Evolutionary conservation across 2,113 vertebrate species (phyloP).

Genomic region (Nycticryphes semicollaris): DNA sequence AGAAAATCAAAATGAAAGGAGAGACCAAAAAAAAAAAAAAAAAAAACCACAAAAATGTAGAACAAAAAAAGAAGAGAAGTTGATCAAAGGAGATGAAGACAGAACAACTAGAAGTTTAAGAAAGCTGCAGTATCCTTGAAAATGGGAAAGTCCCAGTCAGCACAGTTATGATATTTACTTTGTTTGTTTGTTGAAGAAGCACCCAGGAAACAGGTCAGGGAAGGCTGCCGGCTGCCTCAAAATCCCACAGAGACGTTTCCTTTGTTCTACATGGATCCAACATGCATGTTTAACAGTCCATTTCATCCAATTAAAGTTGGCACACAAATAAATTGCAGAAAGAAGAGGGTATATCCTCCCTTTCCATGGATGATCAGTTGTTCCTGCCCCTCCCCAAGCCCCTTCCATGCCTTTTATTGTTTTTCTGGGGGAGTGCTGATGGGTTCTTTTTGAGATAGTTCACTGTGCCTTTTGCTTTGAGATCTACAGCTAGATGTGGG

Average conservation of each 20-base stretch:
- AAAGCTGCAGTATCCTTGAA: neutral
- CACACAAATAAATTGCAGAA: neutral
- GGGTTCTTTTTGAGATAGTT: neutral
- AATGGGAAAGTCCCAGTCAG: neutral
- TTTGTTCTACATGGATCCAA: neutral
- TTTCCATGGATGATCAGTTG: neutral
- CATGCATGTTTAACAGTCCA: neutral
- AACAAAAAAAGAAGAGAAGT: neutral
- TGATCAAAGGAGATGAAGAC: slow-evolving; percentile 2
- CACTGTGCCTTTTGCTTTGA: neutral
- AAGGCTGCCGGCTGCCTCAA: neutral
- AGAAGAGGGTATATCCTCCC: neutral
- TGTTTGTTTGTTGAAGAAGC: neutral
- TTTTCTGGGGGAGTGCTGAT: neutral
- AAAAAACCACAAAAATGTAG: neutral
- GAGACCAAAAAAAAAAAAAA: neutral
- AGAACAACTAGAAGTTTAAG: neutral
- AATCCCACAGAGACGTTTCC: neutral
- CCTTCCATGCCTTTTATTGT: neutral
- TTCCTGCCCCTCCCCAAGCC: neutral
- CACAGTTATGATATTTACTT: neutral
- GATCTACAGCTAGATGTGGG: neutral
- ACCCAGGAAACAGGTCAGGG: neutral
- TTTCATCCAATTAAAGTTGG: neutral
- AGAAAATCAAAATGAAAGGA: slow-evolving; percentile 26